phyloP scores from a whole-genome alignment of 2,113 vertebrate species.

The Actinemys pallida region DNA sequence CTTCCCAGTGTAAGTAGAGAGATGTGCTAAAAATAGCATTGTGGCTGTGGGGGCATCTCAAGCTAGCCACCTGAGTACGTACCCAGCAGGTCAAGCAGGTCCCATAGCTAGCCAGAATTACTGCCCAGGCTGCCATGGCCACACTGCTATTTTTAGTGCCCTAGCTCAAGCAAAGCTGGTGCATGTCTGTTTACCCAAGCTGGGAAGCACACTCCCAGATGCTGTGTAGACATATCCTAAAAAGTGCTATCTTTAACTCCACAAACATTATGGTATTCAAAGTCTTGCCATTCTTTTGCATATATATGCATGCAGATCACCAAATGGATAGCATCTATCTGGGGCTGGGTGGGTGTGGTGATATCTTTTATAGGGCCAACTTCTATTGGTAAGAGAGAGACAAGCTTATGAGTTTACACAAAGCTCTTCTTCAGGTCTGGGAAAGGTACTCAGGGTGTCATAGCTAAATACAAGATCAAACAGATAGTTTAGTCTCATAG shows the following conservation, averaged over 20 bases:
- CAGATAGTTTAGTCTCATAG: no score
- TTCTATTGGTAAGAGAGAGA: background rate
- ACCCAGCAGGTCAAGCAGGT: background rate
- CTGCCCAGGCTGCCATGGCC: background rate
- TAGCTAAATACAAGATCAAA: no score
- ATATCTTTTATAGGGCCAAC: background rate
- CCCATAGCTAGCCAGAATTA: background rate
- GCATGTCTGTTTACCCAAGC: background rate
- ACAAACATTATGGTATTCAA: background rate
- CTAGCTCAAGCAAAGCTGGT: background rate
- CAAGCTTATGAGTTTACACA: no score
- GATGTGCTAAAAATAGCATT: background rate
- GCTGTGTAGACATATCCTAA: background rate
- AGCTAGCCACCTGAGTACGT: background rate
- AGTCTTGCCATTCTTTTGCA: background rate
- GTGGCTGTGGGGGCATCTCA: background rate
- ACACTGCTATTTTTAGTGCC: background rate
- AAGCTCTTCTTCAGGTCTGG: no score
- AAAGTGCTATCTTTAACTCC: background rate
- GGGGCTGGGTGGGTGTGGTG: background rate
- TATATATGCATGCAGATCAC: background rate
- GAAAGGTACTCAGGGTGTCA: no score
- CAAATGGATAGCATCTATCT: background rate
- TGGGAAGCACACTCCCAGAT: background rate
- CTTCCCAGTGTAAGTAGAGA: background rate